Evolutionary conservation across 2,888 invertebrate species (phyloP).

Genomic region (Athalia rosae): DNA sequence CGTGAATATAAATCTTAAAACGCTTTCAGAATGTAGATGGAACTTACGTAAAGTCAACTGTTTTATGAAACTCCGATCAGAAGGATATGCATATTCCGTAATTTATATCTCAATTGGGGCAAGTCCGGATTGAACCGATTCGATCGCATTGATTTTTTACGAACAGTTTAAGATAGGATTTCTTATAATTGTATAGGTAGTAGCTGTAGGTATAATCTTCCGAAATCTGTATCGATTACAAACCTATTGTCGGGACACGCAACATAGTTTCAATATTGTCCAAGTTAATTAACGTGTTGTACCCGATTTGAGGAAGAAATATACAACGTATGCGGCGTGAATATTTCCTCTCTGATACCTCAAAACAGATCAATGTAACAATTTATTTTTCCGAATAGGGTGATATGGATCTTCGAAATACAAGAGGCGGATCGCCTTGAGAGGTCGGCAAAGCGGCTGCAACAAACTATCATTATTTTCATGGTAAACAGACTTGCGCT

Average conservation of each 20-base stretch:
- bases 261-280: not conserved
- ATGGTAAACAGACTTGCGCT: not conserved
- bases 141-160: conserved; percentile 26
- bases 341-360: not conserved
- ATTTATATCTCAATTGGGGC: conserved; percentile 42
- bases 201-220: not conserved
- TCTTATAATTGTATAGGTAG: not conserved
- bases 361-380: not conserved
- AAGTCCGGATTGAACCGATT: conserved; percentile 42
- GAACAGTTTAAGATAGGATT: not conserved
- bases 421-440: not conserved
- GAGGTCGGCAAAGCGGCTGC: not conserved
- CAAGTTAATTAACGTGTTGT: not conserved
- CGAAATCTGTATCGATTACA: not conserved
- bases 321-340: not conserved
- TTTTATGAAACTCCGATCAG: not conserved
- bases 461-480: conserved; percentile 17
- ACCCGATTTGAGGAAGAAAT: not conserved
- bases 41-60: not conserved
- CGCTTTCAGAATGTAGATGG: conserved; percentile 16
- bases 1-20: conserved; percentile 19
- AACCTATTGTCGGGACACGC: not conserved
- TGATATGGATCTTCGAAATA: not conserved
- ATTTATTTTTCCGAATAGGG: conserved; percentile 8
- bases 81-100: conserved; percentile 21